A percentile compares a stretch with the other conserved stretches of the same genome.
These are phyloP conservation scores for Thripadectes ignobilis DNA, from an alignment of 2,797 vertebrate species.

Conservation along the genomic window DNA sequence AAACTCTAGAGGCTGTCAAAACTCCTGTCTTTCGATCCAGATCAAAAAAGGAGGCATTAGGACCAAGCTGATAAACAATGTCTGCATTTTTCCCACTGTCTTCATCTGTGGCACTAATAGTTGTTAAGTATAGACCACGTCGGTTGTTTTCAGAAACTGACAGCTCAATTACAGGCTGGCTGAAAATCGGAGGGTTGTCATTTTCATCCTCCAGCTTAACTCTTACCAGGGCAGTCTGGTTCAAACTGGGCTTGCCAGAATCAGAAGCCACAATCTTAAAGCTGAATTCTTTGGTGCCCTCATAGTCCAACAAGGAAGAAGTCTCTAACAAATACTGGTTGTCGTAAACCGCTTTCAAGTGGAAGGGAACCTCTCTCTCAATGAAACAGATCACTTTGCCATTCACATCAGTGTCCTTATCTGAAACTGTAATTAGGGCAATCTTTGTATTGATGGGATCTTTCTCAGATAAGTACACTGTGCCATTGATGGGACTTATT, in stretches of 20 bases:
- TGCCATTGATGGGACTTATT: conserved; percentile 98
- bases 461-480: conserved; percentile 98
- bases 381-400: conserved; percentile 99
- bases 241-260: conserved; percentile 96
- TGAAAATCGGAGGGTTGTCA: conserved; percentile 98
- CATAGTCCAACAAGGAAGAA: conserved; percentile 95
- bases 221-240: conserved; percentile 96
- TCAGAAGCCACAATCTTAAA: conserved; percentile 99
- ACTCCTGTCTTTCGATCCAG: conserved; percentile 97
- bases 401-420: conserved; percentile 98
- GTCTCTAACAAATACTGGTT: conserved; percentile 99
- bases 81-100: conserved; percentile 98
- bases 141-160: conserved; percentile 98
- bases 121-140: conserved; percentile 96
- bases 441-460: conserved; percentile 99
- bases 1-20: conserved; percentile 95
- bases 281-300: conserved; percentile 98
- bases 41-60: conserved; percentile 99
- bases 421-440: conserved; percentile 97
- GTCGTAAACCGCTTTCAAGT: conserved; percentile 97
- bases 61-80: conserved; percentile 98
- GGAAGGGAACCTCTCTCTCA: conserved; percentile 98
- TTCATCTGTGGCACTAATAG: conserved; percentile 95
- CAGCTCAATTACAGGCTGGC: conserved; percentile 97
- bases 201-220: conserved; percentile 98